A percentile compares a stretch with the other conserved stretches of the same genome.
Conservation (phyloP, 2,888 invertebrate genomes). For the Pyralis farinalis region DNA sequence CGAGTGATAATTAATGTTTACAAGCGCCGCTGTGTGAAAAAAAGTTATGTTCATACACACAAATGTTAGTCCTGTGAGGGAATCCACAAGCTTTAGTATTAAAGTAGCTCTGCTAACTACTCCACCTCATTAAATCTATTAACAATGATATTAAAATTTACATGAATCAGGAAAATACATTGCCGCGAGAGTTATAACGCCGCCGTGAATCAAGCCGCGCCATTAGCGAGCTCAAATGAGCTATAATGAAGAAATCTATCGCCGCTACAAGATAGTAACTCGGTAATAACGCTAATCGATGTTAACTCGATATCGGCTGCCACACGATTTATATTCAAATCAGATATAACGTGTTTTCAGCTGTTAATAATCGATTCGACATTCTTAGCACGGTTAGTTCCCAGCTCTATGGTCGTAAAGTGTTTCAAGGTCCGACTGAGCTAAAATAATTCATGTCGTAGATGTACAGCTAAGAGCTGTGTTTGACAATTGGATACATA, state of each 20-base stretch:
- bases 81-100: too few species aligned
- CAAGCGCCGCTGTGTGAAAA: too few species aligned
- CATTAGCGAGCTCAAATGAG: background rate
- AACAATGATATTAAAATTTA: slow-evolving; percentile 6
- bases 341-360: slow-evolving; percentile 14
- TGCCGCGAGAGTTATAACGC: background rate
- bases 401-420: background rate
- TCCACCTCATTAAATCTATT: too few species aligned
- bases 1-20: too few species aligned
- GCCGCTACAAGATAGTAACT: slow-evolving; percentile 23
- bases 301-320: slow-evolving; percentile 23
- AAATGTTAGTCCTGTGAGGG: too few species aligned
- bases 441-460: too few species aligned
- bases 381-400: slow-evolving; percentile 13
- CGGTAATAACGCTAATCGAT: slow-evolving; percentile 32
- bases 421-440: too few species aligned
- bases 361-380: slow-evolving; percentile 10
- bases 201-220: background rate
- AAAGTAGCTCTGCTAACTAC: too few species aligned
- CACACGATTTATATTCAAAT: slow-evolving; percentile 20
- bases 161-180: slow-evolving; percentile 5
- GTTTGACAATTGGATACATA: too few species aligned
- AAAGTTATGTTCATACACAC: too few species aligned
- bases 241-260: slow-evolving; percentile 26
- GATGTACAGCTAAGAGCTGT: too few species aligned